Percentiles rank a stretch among this genome's conserved stretches.
Conservation (phyloP, 2,888 invertebrate species). For the Beris chalybata region DNA sequence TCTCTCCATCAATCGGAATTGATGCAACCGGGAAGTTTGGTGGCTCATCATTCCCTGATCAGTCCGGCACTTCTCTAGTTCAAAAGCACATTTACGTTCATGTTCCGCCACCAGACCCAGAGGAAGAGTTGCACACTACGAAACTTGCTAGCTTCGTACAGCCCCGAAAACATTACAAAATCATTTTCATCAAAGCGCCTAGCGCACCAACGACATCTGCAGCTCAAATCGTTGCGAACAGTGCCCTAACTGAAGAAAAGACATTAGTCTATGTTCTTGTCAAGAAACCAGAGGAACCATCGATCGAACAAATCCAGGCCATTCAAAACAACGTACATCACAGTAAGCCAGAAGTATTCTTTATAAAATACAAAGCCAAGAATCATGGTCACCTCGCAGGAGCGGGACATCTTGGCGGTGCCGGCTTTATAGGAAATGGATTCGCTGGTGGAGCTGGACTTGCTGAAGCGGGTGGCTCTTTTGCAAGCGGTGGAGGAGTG, state of each 20-base stretch:
- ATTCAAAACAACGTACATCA: slow-evolving; percentile 62
- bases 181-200: slow-evolving; percentile 72
- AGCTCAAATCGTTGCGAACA: slow-evolving; percentile 9
- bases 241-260: slow-evolving; percentile 60
- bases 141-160: slow-evolving; percentile 61
- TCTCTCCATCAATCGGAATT: slow-evolving; percentile 29
- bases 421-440: background rate
- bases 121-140: slow-evolving; percentile 60
- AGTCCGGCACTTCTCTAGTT: slow-evolving; percentile 59
- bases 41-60: slow-evolving; percentile 11
- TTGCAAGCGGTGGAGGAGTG: slow-evolving; percentile 17
- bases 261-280: slow-evolving; percentile 70
- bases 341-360: slow-evolving; percentile 71
- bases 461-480: background rate
- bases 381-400: slow-evolving; percentile 41
- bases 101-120: slow-evolving; percentile 81
- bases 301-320: slow-evolving; percentile 64
- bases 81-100: slow-evolving; percentile 88
- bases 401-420: background rate
- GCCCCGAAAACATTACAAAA: slow-evolving; percentile 73
- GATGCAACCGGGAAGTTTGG: slow-evolving; percentile 16
- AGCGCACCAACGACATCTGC: slow-evolving; percentile 58
- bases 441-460: background rate
- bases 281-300: slow-evolving; percentile 69
- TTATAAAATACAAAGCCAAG: slow-evolving; percentile 72